Evolutionary conservation across 2,113 vertebrate genomes (phyloP), one percentile per base, ranked within the genome.

Genomic region (Lepus europaeus): DNA sequence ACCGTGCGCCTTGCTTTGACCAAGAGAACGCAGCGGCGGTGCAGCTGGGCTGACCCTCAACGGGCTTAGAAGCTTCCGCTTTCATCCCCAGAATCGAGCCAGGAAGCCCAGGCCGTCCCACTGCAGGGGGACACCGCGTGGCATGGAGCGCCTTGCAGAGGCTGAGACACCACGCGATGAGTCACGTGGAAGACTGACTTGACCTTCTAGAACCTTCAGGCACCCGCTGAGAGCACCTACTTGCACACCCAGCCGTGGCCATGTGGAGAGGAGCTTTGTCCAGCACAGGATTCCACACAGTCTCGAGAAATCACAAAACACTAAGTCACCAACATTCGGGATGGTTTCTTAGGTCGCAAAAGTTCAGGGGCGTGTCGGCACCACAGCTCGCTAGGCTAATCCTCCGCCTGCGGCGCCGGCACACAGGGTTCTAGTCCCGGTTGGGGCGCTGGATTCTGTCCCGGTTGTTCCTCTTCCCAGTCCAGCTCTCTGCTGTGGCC

Each of bases 131-230:
- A 72, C n/a, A 51, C 22, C 25, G n/a, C 9, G 0, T 1, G 8
- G 45, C 1, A 11, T 73, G 81, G 63, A 82, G 51, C 49, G 31
- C 59, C 68, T 8, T 2, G 0, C 5, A 16, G 53, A 70, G 36
- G n/a, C 14, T 59, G 2, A 22, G 66, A 63, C 45, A 49, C 22
- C 31, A 11, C 3, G 0, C 1, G 23, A 49, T 3, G n/a, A 63
- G 29, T 49, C 66, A 11, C 1, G 0, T 8, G n/a, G 51, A 66
- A 49, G 33, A 56, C 39, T 5, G 20, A 12, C 70, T 4, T 3
- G 3, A 31, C 76, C 27, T 88, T 86, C 91, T 39, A 66, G 80
- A 64, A 87, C 66, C 63, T 89, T 86, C 29, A 36, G 61, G 12
- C n/a, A 31, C 69, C 39, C 11, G 53, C 39, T 33, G 17, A 70